Percentiles rank a stretch among this genome's conserved stretches.
Conservation (phyloP, 2,113 vertebrate species). For the Ptychochromis oligacanthus region DNA sequence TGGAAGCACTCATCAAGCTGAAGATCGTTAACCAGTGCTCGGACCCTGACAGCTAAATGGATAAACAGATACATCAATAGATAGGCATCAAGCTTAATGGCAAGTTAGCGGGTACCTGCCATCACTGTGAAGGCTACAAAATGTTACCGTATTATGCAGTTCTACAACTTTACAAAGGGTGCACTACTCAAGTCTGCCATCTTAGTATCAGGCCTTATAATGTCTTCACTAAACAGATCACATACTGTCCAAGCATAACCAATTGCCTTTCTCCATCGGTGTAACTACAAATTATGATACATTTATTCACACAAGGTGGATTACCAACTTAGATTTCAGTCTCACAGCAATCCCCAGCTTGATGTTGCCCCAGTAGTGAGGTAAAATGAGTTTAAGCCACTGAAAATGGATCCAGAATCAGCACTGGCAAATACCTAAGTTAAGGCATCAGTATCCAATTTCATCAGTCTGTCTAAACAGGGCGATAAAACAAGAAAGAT, state of each 20-base stretch:
- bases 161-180: neutral
- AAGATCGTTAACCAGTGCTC: slow-evolving; percentile 55
- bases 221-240: neutral
- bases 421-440: neutral
- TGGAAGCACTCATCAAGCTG: slow-evolving; percentile 58
- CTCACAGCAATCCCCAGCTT: neutral
- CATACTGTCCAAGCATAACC: neutral
- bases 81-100: slow-evolving; percentile 1
- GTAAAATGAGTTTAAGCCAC: neutral
- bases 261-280: neutral
- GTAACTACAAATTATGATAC: neutral
- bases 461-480: neutral
- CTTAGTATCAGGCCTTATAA: neutral
- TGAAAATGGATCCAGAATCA: no score
- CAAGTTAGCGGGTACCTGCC: neutral
- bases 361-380: neutral
- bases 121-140: neutral
- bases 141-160: neutral
- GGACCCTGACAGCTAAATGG: slow-evolving; percentile 49
- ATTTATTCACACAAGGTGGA: neutral
- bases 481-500: neutral
- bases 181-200: neutral
- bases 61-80: slow-evolving; percentile 38
- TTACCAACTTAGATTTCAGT: neutral
- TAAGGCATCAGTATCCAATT: neutral